A percentile compares a stretch with the other conserved stretches of the same genome.
These are phyloP conservation scores for Spheniscus humboldti DNA, from an alignment of 2,797 vertebrate species.

Conservation along the genomic window DNA sequence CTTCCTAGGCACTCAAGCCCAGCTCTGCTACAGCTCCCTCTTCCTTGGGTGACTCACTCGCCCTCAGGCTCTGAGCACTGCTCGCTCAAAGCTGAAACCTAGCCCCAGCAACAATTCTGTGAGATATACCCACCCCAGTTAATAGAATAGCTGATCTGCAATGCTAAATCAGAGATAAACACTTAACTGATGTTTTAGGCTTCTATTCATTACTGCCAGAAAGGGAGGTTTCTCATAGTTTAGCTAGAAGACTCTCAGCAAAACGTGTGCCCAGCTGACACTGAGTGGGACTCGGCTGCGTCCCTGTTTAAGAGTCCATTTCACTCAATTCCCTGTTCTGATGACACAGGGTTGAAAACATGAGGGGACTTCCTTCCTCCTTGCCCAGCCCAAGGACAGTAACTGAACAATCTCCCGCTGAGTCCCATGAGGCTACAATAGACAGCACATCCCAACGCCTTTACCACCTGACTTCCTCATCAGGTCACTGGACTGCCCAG, in stretches of 20 bases:
- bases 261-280: neutral
- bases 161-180: neutral
- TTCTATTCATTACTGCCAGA: neutral
- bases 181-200: neutral
- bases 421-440: neutral
- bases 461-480: neutral
- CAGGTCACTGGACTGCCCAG: neutral
- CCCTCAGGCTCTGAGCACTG: neutral
- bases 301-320: neutral
- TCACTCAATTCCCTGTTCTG: neutral
- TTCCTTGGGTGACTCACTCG: neutral
- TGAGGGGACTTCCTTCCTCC: neutral
- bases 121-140: neutral
- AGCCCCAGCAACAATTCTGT: neutral
- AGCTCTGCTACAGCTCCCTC: neutral
- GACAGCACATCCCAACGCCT: accelerated
- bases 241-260: neutral
- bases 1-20: neutral
- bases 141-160: neutral
- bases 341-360: neutral
- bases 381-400: neutral
- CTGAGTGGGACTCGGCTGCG: neutral
- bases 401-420: neutral
- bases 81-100: neutral
- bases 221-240: neutral